Evolutionary conservation across 1,140 invertebrate genomes (phyloP).

Genomic region (Apocrypta bakeri): DNA sequence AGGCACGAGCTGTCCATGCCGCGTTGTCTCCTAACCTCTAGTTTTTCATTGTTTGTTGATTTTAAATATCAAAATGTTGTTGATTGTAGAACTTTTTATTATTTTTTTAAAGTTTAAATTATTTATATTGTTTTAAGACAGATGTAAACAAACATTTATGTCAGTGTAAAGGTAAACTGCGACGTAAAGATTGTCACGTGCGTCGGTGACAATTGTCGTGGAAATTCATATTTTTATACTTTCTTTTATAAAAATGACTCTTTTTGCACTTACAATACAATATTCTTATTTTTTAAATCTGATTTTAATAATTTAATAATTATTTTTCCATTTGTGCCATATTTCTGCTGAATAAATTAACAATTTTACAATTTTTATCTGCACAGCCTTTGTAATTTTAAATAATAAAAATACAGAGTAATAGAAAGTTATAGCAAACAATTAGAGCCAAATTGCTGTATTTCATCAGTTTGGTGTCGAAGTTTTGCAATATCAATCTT

Average conservation of each 20-base stretch:
- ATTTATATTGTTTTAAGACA: neutral
- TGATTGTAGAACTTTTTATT: neutral
- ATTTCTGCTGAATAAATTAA: too few relatives aligned
- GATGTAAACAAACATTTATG: slow-evolving; percentile 25
- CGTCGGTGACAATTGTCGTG: neutral
- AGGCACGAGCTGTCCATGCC: neutral
- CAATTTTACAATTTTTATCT: too few relatives aligned
- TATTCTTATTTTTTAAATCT: too few relatives aligned
- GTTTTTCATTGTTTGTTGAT: neutral
- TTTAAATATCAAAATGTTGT: neutral
- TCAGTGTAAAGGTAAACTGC: neutral
- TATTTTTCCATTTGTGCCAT: too few relatives aligned
- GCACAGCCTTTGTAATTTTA: too few relatives aligned
- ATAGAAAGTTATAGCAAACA: slow-evolving; percentile 21
- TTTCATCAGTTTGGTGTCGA: slow-evolving; percentile 65
- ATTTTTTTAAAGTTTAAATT: neutral
- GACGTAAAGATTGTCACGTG: neutral
- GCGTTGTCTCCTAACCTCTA: slow-evolving; percentile 15
- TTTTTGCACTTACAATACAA: neutral
- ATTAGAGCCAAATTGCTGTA: slow-evolving; percentile 65
- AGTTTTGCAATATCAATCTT: slow-evolving; percentile 61
- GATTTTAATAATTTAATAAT: neutral
- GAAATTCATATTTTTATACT: neutral
- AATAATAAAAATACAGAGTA: too few relatives aligned
- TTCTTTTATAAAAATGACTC: neutral